phyloP scores from a whole-genome alignment of 2,113 vertebrate genomes.

The Phoenicopterus ruber region DNA sequence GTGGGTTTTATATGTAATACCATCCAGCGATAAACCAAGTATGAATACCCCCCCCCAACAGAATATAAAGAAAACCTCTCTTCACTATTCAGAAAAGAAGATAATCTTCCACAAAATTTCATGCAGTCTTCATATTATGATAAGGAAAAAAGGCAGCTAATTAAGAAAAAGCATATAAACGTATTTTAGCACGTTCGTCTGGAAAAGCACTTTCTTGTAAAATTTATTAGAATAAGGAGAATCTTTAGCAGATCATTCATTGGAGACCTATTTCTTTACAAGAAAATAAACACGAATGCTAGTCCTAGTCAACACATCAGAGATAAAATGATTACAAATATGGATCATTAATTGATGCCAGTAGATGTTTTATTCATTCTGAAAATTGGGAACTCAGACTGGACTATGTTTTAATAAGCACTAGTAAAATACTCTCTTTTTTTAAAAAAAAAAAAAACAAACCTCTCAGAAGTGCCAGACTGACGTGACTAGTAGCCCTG shows the following conservation, averaged over 20 bases:
- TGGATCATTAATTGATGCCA: background rate
- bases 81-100: background rate
- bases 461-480: background rate
- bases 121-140: background rate
- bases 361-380: background rate
- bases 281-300: background rate
- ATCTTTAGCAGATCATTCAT: background rate
- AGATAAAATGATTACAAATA: background rate
- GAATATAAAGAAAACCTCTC: background rate
- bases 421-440: background rate
- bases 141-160: slow-evolving; percentile 2
- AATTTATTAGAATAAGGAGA: background rate
- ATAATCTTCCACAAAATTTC: background rate
- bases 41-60: background rate
- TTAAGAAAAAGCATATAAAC: background rate
- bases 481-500: background rate
- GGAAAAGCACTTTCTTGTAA: slow-evolving; percentile 11
- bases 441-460: too few species aligned
- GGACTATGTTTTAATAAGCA: background rate
- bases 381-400: background rate
- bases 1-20: background rate
- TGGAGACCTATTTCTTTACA: background rate
- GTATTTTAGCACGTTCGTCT: background rate
- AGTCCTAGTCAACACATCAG: background rate
- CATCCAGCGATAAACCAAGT: background rate